Evolutionary conservation across 2,888 invertebrate genomes (phyloP).

Genomic region (Adelognathus sp.): DNA sequence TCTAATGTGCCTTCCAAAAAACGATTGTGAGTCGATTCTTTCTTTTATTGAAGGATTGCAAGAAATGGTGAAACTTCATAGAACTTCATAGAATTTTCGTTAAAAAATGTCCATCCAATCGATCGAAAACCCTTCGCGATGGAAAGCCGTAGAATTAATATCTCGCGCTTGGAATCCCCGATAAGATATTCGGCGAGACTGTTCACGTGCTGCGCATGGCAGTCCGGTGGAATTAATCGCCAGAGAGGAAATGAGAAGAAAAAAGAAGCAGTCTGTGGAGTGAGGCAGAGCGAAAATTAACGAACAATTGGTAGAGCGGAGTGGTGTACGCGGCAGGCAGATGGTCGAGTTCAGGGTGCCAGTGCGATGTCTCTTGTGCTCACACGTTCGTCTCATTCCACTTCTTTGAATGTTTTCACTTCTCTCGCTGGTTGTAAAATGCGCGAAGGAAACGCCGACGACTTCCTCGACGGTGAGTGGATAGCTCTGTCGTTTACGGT

Average conservation of each 20-base stretch:
- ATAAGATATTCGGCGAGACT: no score
- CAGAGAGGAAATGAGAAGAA: not conserved
- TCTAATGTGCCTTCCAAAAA: no score
- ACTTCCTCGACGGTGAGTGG: not conserved
- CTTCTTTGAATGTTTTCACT: not conserved
- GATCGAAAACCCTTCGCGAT: no score
- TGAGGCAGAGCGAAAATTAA: constrained; percentile 58
- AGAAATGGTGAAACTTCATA: no score
- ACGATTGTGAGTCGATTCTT: no score
- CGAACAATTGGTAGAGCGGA: constrained; percentile 62
- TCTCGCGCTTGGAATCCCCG: no score
- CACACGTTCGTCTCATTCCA: not conserved
- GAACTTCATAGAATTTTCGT: no score
- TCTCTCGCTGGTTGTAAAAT: not conserved
- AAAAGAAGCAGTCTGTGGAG: constrained; percentile 2
- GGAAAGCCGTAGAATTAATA: no score
- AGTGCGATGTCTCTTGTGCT: not conserved
- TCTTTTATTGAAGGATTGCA: no score
- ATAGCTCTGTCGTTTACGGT: not conserved
- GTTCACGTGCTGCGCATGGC: not conserved
- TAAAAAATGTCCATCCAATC: no score
- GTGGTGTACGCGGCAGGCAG: constrained; percentile 57
- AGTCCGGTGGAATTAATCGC: not conserved
- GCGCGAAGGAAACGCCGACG: not conserved
- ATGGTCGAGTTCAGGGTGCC: constrained; percentile 48